Evolutionary conservation across 2,113 vertebrate genomes (phyloP).

Genomic region (Oophaga pumilio): DNA sequence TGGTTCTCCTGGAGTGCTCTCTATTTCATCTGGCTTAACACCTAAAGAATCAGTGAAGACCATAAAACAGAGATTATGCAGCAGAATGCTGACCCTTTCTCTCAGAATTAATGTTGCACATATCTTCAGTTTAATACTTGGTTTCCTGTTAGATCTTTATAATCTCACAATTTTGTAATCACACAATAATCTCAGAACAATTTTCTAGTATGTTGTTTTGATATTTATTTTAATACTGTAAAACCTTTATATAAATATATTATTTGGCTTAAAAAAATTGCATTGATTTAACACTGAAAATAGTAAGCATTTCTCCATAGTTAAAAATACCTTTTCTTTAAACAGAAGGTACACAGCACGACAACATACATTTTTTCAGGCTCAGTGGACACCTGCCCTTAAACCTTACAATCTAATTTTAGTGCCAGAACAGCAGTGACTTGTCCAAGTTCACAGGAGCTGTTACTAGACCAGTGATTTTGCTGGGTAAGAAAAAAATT

Average conservation of each 20-base stretch:
- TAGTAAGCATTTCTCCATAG: background rate
- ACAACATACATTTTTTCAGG: constrained; percentile 60
- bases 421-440: constrained; percentile 22
- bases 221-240: background rate
- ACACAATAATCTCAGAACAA: background rate
- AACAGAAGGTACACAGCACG: constrained; percentile 33
- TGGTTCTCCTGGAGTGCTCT: constrained; percentile 73
- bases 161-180: constrained; percentile 4
- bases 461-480: constrained; percentile 27
- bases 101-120: constrained; percentile 65
- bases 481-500: constrained; percentile 49
- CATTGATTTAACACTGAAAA: constrained; percentile 11
- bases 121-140: constrained; percentile 24
- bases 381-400: constrained; percentile 40
- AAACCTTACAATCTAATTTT: constrained; percentile 49
- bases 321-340: constrained; percentile 40
- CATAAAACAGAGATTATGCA: constrained; percentile 77
- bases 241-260: background rate
- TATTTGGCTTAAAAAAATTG: background rate
- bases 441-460: constrained; percentile 22
- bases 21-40: constrained; percentile 83
- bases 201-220: background rate
- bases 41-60: constrained; percentile 75
- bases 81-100: constrained; percentile 69
- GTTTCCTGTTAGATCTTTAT: constrained; percentile 52